Evolutionary conservation across 2,888 invertebrate genomes (phyloP).

Genomic region (Drosophila merina): DNA sequence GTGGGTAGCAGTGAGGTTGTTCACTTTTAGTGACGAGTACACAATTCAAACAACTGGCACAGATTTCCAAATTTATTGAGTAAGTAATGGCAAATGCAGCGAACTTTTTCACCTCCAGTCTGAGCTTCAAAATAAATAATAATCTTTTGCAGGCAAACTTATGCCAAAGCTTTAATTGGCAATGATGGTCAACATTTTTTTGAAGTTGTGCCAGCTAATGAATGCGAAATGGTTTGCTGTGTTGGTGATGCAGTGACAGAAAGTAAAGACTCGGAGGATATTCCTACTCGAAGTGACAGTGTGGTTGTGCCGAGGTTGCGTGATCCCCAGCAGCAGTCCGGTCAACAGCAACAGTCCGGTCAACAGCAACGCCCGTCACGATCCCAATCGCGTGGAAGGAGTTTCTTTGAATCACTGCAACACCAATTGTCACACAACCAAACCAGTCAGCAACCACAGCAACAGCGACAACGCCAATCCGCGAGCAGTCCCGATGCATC

Average conservation of each 20-base stretch:
- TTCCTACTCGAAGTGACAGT: neutral
- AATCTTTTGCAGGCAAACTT: constrained; percentile 36
- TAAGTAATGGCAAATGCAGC: constrained; percentile 50
- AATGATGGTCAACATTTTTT: constrained; percentile 46
- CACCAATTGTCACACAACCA: neutral
- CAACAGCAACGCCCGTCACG: neutral
- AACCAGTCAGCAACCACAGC: neutral
- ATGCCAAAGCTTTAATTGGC: constrained; percentile 46
- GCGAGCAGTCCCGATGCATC: neutral
- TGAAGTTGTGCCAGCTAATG: constrained; percentile 48
- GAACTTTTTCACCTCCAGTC: constrained; percentile 30
- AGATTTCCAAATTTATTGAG: constrained; percentile 36
- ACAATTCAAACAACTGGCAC: constrained; percentile 1
- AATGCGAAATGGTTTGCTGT: constrained; percentile 2
- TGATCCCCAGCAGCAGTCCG: neutral
- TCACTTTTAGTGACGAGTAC: constrained; percentile 26
- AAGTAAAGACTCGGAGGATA: neutral
- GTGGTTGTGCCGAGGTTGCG: neutral
- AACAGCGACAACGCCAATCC: neutral
- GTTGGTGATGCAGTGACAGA: neutral
- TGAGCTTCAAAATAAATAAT: neutral
- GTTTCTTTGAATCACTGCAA: constrained; percentile 9
- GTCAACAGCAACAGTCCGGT: neutral
- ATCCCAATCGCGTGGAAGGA: neutral
- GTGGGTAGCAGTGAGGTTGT: constrained; percentile 11